Percentiles rank a stretch among this genome's conserved stretches.
phyloP scores from a whole-genome alignment of 23 tunicate species.

The Styela plicata region DNA sequence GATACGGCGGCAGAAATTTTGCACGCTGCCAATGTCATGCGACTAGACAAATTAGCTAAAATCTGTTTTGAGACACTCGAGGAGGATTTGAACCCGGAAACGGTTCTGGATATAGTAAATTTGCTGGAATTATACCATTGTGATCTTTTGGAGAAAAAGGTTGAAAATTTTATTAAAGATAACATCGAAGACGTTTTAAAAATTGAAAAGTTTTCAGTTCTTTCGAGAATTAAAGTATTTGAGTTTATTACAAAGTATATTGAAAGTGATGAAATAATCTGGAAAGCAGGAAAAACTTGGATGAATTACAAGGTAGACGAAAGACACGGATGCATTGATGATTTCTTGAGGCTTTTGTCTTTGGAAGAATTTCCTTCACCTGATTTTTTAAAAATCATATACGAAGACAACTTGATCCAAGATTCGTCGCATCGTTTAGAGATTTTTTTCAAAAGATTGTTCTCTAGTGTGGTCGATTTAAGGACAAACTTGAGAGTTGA shows the following conservation, averaged over 20 bases:
- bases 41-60: neutral
- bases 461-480: neutral
- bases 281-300: neutral
- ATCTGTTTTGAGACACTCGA: neutral
- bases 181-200: neutral
- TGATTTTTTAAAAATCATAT: neutral
- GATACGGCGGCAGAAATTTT: slow-evolving; percentile 49
- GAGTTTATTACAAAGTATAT: neutral
- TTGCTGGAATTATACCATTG: neutral
- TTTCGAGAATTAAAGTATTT: neutral
- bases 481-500: neutral
- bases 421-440: neutral
- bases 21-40: slow-evolving; percentile 52
- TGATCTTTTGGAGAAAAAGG: neutral
- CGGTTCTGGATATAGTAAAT: neutral
- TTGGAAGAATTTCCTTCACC: neutral
- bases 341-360: neutral
- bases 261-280: neutral
- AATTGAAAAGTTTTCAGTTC: neutral
- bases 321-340: neutral
- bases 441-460: neutral
- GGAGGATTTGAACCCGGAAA: neutral
- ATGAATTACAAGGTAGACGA: neutral
- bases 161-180: neutral
- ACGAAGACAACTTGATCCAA: neutral